These are phyloP conservation scores for Agrotis exclamationis DNA, from an alignment of 2,888 invertebrate species.

Conservation along the genomic window DNA sequence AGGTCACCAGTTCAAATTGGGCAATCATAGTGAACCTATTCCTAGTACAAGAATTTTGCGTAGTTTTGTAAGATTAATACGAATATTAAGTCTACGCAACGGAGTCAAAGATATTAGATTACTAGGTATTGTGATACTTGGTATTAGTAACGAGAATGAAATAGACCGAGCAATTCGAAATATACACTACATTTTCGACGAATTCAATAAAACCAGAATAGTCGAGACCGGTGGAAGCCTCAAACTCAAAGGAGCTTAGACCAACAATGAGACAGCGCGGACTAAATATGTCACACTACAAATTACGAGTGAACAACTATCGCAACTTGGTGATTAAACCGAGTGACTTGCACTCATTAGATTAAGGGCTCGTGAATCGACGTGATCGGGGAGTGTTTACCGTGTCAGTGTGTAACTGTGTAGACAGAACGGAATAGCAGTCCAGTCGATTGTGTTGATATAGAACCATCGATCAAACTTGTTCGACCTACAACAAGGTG, in stretches of 20 bases:
- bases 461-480: constrained; percentile 52
- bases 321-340: constrained; percentile 38
- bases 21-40: constrained; percentile 62
- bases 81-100: constrained; percentile 56
- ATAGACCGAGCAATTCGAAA: constrained; percentile 22
- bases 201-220: constrained; percentile 25
- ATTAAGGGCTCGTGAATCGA: constrained; percentile 33
- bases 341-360: constrained; percentile 41
- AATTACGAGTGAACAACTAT: constrained; percentile 30
- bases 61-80: constrained; percentile 61
- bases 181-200: constrained; percentile 9
- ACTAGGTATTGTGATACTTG: constrained; percentile 40
- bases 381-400: constrained; percentile 22
- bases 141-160: constrained; percentile 39
- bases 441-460: constrained; percentile 36
- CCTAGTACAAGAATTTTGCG: constrained; percentile 55
- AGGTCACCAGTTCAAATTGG: constrained; percentile 66
- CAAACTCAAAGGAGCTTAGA: constrained; percentile 17
- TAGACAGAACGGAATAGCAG: constrained; percentile 43
- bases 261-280: constrained; percentile 34
- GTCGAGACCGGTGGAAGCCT: constrained; percentile 6
- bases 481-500: constrained; percentile 43
- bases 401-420: constrained; percentile 44
- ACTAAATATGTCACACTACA: constrained; percentile 41
- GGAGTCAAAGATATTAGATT: constrained; percentile 53